These are phyloP conservation scores for Aphrophora alni DNA, from an alignment of 2,888 invertebrate genomes.

Conservation along the genomic window DNA sequence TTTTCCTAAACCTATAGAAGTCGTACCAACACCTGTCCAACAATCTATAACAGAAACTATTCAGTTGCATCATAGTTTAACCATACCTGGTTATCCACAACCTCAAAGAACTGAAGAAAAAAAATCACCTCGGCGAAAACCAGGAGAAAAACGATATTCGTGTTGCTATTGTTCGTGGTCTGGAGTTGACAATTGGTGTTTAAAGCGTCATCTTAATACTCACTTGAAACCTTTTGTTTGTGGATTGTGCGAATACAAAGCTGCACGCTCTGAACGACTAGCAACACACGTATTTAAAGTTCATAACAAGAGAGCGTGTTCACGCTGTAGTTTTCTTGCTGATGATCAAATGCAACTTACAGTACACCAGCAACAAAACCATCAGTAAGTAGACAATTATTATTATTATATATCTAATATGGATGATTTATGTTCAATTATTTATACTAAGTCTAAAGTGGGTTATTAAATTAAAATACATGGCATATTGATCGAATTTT, in stretches of 20 bases:
- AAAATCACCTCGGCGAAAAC: conserved; percentile 51
- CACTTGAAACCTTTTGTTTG: conserved; percentile 92
- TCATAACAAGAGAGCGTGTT: conserved; percentile 89
- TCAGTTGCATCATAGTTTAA: conserved; percentile 17
- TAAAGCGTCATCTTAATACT: conserved; percentile 90
- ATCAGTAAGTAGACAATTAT: conserved; percentile 37
- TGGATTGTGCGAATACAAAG: conserved; percentile 91
- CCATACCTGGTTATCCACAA: conserved; percentile 32
- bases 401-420: not conserved
- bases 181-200: conserved; percentile 92
- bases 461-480: too few species aligned
- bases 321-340: conserved; percentile 85
- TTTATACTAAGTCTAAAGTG: too few species aligned
- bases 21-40: conserved; percentile 10
- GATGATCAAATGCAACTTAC: conserved; percentile 83
- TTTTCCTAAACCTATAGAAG: conserved; percentile 25
- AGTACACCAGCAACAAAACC: conserved; percentile 67
- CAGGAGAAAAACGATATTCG: conserved; percentile 74
- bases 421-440: too few species aligned
- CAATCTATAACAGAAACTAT: conserved; percentile 9
- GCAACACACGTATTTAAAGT: conserved; percentile 91
- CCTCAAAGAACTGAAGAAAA: conserved; percentile 57
- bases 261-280: conserved; percentile 86
- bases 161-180: conserved; percentile 94
- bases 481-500: too few species aligned